Percentiles rank a stretch among this genome's conserved stretches.
Conservation (phyloP, 2,888 invertebrate genomes). For the Heliconius hortense region DNA sequence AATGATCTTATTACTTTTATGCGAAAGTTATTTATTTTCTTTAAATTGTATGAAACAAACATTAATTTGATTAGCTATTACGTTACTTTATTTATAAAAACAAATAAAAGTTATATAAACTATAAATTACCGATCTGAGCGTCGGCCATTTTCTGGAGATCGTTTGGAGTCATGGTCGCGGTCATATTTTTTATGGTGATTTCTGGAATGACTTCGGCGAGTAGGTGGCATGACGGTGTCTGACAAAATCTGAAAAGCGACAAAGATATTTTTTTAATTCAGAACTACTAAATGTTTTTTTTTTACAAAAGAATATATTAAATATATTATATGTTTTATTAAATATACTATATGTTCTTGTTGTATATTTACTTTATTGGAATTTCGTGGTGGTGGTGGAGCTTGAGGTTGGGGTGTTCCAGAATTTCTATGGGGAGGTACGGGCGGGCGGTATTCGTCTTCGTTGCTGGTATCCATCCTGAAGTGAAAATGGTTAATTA, state of each 20-base stretch:
- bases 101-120: neutral
- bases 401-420: constrained; percentile 72
- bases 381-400: constrained; percentile 71
- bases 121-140: constrained; percentile 67
- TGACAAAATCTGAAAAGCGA: constrained; percentile 65
- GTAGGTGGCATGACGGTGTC: constrained; percentile 79
- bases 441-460: constrained; percentile 91
- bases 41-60: too few relatives aligned
- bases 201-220: constrained; percentile 73
- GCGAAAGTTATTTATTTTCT: too few relatives aligned
- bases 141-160: constrained; percentile 73
- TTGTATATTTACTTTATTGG: constrained; percentile 67
- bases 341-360: neutral
- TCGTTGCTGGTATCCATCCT: constrained; percentile 70
- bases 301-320: neutral
- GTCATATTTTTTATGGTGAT: constrained; percentile 74
- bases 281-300: neutral
- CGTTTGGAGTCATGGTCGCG: constrained; percentile 69
- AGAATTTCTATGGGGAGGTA: constrained; percentile 92
- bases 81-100: neutral
- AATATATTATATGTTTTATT: neutral
- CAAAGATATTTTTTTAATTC: neutral
- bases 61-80: neutral
- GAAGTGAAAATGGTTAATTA: constrained; percentile 44
- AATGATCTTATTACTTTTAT: too few relatives aligned